Evolutionary conservation across 2,797 vertebrate species (phyloP), one percentile per base, ranked within the genome.

Genomic region (Bradypodion ventrale): DNA sequence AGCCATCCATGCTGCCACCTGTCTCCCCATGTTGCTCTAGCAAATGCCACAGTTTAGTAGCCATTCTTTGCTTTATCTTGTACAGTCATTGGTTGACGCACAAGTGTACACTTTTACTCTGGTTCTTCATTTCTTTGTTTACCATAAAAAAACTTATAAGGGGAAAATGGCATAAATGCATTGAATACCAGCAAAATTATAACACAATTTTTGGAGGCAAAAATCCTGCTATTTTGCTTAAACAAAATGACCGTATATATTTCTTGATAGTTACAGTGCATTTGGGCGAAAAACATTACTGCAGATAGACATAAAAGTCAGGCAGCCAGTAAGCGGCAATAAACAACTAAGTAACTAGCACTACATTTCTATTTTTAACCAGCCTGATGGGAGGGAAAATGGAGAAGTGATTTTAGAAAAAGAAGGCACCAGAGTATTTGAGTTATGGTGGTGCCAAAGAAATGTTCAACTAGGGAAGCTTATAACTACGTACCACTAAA

Each of bases 311-410:
- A 60, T 80, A 68, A 80, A 85, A 69, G 15, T 60, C 21, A 21
- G 32, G 75, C 32, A 75, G 78, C 66, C 73, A 80, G 68, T 65
- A 40, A 65, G 75, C 85, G 6, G 19, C 40, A 76, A 68, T 69
- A 23, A 29, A 78, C 9, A 35, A 85, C 32, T n/a, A 12, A 86
- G 12, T 25, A 63, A 25, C 29, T 7, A 73, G 60, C 27, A 19
- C 1, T 70, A 70, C 25, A 29, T 27, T 69, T 29, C 27, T 32
- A 23, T 77, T 72, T 78, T 42, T 15, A n/a, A 35, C 46, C 16
- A 59, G 27, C 4, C 23, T 70, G 25, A 59, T 25, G 44, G 42
- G 32, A 40, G 25, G 73, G 15, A 12, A 19, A 7, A 73, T 13
- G 13, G 12, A 59, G 10, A 23, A 7, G 16, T 42, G 66, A 32